Evolutionary conservation across 2,888 invertebrate genomes (phyloP), one percentile per base, ranked within the genome.

Genomic region (Drosophila algonquin): DNA sequence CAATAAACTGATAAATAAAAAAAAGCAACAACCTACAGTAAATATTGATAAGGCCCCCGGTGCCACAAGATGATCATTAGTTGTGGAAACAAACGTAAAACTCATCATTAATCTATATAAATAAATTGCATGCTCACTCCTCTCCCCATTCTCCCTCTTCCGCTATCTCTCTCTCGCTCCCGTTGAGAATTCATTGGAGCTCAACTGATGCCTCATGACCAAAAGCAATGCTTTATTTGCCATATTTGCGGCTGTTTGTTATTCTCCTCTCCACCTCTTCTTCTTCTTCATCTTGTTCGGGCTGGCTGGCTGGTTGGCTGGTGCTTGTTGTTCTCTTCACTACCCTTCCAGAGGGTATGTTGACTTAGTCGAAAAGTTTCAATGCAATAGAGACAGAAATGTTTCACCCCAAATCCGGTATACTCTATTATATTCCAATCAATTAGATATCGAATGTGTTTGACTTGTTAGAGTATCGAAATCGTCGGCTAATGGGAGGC

Each of bases 41-140:
- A 14, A 45, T 35, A 64, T 63, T 68, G 69, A 80, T 77, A 83
- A 77, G 75, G 75, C 65, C 50, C 54, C 56, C 68, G 63, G 54
- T 55, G 46, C 58, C 65, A 44, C 21, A 52, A 69, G 69, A 12
- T 44, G 64, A 53, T 63, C 63, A 60, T 64, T 51, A 60, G 53
- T 60, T 63, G 75, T 45, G 74, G 74, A 74, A 79, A 74, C 56
- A 21, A 74, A 74, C 79, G 80, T 87, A 79, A 85, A 81, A 58
- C 56, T 85, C 82, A 81, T 81, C 77, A 87, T 85, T 81, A 79
- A 81, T 87, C 79, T 87, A 81, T 79, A 87, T 81, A 81, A 82
- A 82, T 81, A 85, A 82, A 80, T 40, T 81, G 70, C 78, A 81
- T 53, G 86, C 69, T 85, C 82, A 69, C 69, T 57, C 53, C 40